These are phyloP conservation scores for Caenorhabditis panamensis DNA, from an alignment of 2,888 invertebrate genomes.

Conservation along the genomic window DNA sequence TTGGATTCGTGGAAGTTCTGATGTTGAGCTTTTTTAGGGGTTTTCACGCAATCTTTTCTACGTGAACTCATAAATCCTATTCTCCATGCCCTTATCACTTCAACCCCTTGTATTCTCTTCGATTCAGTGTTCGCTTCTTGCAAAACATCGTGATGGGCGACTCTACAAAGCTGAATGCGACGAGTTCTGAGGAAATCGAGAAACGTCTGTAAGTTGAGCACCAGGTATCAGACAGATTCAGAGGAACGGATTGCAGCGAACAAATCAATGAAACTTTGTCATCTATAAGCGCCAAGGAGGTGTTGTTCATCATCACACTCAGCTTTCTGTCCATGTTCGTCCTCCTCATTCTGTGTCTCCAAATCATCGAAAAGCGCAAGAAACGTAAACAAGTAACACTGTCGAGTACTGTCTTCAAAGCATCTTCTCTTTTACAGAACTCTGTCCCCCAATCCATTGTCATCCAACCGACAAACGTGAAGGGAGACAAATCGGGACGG, in stretches of 20 bases:
- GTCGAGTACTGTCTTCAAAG: no score
- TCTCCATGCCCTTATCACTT: no score
- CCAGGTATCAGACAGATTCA: background rate
- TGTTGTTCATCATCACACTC: conserved; percentile 48
- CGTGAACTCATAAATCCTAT: no score
- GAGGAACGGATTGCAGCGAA: conserved; percentile 16
- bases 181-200: conserved; percentile 10
- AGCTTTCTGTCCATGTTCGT: conserved; percentile 35
- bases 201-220: conserved; percentile 35
- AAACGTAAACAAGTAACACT: conserved; percentile 5
- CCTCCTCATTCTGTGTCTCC: conserved; percentile 34
- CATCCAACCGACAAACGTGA: conserved; percentile 48
- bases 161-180: conserved; percentile 15
- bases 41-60: no score
- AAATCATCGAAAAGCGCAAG: conserved; percentile 33
- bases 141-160: conserved; percentile 7
- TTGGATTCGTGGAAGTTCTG: no score
- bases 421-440: no score
- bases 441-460: conserved; percentile 55
- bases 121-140: conserved; percentile 3
- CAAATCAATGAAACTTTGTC: conserved; percentile 41
- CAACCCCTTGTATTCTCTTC: no score
- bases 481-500: conserved; percentile 21
- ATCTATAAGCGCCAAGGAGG: conserved; percentile 45
- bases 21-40: no score